Base-by-base conservation (phyloP, 2,797 vertebrate species). In the Pseudochirops corinnae region DNA sequence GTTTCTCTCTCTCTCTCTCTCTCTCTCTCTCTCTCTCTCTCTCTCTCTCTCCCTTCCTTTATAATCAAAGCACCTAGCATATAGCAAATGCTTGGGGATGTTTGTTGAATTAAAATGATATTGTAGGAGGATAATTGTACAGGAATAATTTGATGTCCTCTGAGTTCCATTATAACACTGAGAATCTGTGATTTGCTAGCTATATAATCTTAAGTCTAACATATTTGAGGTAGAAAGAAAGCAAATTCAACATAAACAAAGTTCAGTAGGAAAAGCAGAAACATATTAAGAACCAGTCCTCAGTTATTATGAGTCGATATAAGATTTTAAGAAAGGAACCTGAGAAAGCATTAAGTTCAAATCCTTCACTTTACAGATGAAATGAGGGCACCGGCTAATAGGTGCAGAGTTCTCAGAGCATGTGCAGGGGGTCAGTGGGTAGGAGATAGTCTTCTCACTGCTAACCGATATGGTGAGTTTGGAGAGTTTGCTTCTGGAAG, bases 81-180 rank as follows among this genome's bases (percentile, higher is more conserved):
- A 12, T 46, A 46, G 39, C 46, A 87, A 82, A 87, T 87, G 74
- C 21, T 87, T 87, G 46, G 74, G 18, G 46, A 50, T 87, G 74
- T 87, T 87, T 87, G 39, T 87, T 87, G 74, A 87, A 50, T 46
- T 87, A 87, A 87, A 46, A 46, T 87, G 21, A 46, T 46, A 87
- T 87, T 87, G 74, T 87, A 87, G 74, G 74, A 87, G 74, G 39
- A 87, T 87, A 87, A 87, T 87, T 50, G 39, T 26, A 87, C 74
- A 87, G 74, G 39, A 87, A 46, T 87, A 46, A 50, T 50, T 87
- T 87, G 21, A 50, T 87, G 39, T 87, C 74, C 74, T 87, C 39
- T 87, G 74, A 50, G 74, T 46, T 87, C 39, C 74, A 87, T 87
- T 87, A 87, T 50, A 50, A 46, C 39, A n/a, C 60, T 82, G n/a